Base-by-base conservation (phyloP, 2,113 vertebrate species). In the Gallinago undulata region DNA sequence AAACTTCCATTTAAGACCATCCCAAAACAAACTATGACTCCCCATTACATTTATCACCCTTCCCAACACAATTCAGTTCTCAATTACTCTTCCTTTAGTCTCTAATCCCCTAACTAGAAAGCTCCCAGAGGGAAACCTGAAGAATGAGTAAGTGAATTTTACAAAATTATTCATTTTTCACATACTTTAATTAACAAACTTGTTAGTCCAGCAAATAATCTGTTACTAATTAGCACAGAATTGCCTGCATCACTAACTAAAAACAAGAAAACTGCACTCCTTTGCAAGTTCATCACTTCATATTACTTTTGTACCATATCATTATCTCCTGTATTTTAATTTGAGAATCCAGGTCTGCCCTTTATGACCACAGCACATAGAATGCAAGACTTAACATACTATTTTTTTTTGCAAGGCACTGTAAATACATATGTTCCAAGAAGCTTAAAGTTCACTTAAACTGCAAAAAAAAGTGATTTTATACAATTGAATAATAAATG, bases 1-100 rank as follows among this genome's bases (percentile, higher is more conserved):
- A 76, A 79, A 69, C 43, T 84, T 91, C 53, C 35, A 93, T 92
- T 94, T 89, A 94, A 93, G 86, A 55, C 70, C 22, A 79, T 91
- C 45, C 66, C 86, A 81, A 73, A 95, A 89, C 39, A 92, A 93
- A 68, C 62, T 76, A 43, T 31, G 70, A 30, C 37, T 94, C 45
- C 62, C 41, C 18, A 7, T 83, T 92, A 95, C 39, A 90, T 89
- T 94, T 96, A 83, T 89, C 84, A 84, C 41, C n/a, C 66, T 68
- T 95, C 87, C 78, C 84, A 84, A 87, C 25, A 91, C 62, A 85
- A 90, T 84, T 93, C 37, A 76, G 19, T 55, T 89, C 91, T 74
- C 91, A 91, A 69, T 94, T 93, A 79, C 25, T 87, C 37, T 79
- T 94, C 16, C 5, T 82, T 89, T 75, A 67, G n/a, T 82, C 37